A percentile compares a stretch with the other conserved stretches of the same genome.
Conservation (phyloP, 2,797 vertebrate species). For the Micrastur ruficollis region DNA sequence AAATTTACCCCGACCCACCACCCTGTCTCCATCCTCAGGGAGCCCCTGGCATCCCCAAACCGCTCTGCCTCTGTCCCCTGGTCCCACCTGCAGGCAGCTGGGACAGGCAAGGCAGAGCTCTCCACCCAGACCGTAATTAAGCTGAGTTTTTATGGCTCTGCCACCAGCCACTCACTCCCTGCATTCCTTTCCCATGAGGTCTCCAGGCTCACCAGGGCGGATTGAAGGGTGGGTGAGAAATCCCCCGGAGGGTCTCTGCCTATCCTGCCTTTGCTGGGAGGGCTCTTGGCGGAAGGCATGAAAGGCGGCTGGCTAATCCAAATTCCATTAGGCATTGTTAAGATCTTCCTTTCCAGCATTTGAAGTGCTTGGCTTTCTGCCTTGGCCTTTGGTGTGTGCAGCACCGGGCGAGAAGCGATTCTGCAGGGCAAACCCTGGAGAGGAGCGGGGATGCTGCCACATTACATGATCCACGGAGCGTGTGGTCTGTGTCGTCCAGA, state of each 20-base stretch:
- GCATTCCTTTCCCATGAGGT: constrained; percentile 59
- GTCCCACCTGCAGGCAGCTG: neutral
- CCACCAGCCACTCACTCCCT: constrained; percentile 42
- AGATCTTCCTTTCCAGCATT: neutral
- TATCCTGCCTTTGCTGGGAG: neutral
- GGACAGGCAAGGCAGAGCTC: neutral
- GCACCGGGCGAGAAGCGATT: neutral
- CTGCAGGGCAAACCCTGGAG: neutral
- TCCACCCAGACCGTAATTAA: constrained; percentile 4
- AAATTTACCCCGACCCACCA: neutral
- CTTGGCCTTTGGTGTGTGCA: neutral
- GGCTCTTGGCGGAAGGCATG: neutral
- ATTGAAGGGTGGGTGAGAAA: constrained; percentile 1
- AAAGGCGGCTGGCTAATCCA: neutral
- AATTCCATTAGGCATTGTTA: constrained; percentile 6
- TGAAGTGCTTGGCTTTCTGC: neutral
- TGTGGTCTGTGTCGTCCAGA: neutral
- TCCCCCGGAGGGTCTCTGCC: neutral
- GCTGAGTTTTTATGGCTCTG: constrained; percentile 6
- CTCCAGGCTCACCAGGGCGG: neutral
- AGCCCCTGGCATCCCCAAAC: neutral
- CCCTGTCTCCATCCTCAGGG: rapidly evolving
- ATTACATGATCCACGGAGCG: rapidly evolving
- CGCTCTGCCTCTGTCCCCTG: rapidly evolving
- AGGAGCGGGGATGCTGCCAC: neutral